Base-by-base conservation (phyloP, 2,113 vertebrate genomes). In the Podocnemis expansa region DNA sequence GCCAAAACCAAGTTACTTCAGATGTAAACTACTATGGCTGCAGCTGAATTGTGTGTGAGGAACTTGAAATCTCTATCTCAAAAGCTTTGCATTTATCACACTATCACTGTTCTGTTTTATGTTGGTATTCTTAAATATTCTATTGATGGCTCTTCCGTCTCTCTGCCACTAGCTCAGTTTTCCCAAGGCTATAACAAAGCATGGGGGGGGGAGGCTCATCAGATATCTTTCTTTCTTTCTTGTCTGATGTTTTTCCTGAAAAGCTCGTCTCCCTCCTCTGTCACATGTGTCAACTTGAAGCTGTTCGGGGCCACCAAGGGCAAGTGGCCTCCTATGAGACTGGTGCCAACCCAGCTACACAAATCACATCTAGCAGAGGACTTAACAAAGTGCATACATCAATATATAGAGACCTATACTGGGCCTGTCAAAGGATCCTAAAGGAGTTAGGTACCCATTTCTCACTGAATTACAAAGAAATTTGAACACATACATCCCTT, bases 21-120 rank as follows among this genome's bases (percentile, higher is more conserved):
- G 43, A 27, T 4, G 3, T 76, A 76, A 76, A 76, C 24, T 45
- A 24, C 24, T 2, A 2, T 45, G 25, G 10, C 73, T 76, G 63
- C 19, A 19, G n/a, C 73, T 27, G 73, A 76, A 76, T 45, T 29
- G 43, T 38, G 43, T 41, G 25, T 13, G 47, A 38, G 54, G 54
- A 34, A 94, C 87, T 91, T 85, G 25, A 70, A 96, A 94, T 84
- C 79, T 85, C 8, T 63, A 54, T 92, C 84, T 91, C 84, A 91
- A 93, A 94, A 90, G 70, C 86, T 92, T 91, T 81, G 54, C 80
- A 10, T 95, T 92, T 70, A 90, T 90, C 82, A 85, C 55, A 2
- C 67, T 89, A 51, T 52, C 21, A 0, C 82, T 82, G 24, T 75
- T 84, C 49, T 87, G 80, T 82, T 80, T 93, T 89, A n/a, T 49